Conservation (phyloP, 2,797 vertebrate genomes). For the Apogon talboti region DNA sequence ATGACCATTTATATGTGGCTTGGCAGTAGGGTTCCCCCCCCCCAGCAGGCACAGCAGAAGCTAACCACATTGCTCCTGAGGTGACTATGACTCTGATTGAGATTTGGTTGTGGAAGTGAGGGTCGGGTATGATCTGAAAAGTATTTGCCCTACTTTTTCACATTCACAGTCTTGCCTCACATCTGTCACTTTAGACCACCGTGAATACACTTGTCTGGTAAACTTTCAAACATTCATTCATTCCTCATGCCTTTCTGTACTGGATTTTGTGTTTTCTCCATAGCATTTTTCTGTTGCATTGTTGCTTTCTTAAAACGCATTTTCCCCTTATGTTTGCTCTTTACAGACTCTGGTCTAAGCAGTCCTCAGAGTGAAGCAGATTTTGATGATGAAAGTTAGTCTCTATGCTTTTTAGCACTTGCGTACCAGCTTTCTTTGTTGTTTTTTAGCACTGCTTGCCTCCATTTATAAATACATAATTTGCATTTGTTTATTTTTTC, state of each 20-base stretch:
- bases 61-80: constrained; percentile 25
- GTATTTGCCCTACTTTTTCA: constrained; percentile 43
- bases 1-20: constrained; percentile 34
- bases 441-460: constrained; percentile 73
- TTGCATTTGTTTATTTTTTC: constrained; percentile 69
- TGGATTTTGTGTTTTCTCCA: constrained; percentile 60
- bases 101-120: constrained; percentile 18
- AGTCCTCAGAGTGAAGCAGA: constrained; percentile 96
- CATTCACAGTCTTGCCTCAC: constrained; percentile 28
- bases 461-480: constrained; percentile 71
- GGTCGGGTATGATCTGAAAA: constrained; percentile 26
- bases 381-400: constrained; percentile 99
- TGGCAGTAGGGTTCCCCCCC: constrained; percentile 17
- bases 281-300: constrained; percentile 73
- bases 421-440: constrained; percentile 69
- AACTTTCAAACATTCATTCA: constrained; percentile 19
- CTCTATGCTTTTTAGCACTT: constrained; percentile 78
- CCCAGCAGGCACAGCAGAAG: not conserved
- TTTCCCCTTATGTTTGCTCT: constrained; percentile 89
- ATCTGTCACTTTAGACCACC: constrained; percentile 30
- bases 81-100: constrained; percentile 33
- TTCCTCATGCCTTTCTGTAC: constrained; percentile 37
- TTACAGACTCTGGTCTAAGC: constrained; percentile 98
- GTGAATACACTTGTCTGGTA: constrained; percentile 12
- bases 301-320: constrained; percentile 61